Evolutionary conservation across 2,113 vertebrate genomes (phyloP).

Genomic region (Caloenas nicobarica): DNA sequence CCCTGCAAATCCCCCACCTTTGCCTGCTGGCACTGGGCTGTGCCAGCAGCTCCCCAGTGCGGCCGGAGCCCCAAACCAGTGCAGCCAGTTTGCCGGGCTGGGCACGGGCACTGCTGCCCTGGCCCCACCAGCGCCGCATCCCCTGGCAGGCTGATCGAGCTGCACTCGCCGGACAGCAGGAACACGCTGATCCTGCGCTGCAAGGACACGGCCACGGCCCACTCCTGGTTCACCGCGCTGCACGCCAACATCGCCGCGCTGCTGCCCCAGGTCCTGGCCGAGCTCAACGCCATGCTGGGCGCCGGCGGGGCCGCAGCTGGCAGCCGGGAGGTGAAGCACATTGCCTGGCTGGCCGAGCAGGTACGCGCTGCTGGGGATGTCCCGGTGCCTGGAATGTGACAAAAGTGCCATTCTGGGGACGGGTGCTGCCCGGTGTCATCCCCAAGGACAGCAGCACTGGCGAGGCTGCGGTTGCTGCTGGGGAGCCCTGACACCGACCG

Average conservation of each 20-base stretch:
- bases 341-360: constrained; percentile 96
- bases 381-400: not conserved
- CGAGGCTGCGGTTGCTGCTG: not conserved
- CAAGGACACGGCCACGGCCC: constrained; percentile 86
- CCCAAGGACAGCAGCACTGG: accelerated
- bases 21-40: not conserved
- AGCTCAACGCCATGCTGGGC: constrained; percentile 89
- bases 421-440: not conserved
- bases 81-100: not conserved
- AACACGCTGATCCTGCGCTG: constrained; percentile 93
- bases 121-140: not conserved
- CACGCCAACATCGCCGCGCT: constrained; percentile 93
- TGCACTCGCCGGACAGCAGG: constrained; percentile 92
- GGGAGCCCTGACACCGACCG: not conserved
- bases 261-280: constrained; percentile 90
- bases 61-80: accelerated
- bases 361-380: constrained; percentile 43
- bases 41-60: not conserved
- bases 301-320: constrained; percentile 67
- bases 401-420: not conserved
- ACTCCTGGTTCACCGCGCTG: constrained; percentile 93
- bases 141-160: constrained; percentile 88
- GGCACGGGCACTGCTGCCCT: not conserved
- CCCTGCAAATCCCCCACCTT: not conserved
- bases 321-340: constrained; percentile 88